Base-by-base conservation (phyloP, 2,888 invertebrate species). In the Drosophila tripunctata region DNA sequence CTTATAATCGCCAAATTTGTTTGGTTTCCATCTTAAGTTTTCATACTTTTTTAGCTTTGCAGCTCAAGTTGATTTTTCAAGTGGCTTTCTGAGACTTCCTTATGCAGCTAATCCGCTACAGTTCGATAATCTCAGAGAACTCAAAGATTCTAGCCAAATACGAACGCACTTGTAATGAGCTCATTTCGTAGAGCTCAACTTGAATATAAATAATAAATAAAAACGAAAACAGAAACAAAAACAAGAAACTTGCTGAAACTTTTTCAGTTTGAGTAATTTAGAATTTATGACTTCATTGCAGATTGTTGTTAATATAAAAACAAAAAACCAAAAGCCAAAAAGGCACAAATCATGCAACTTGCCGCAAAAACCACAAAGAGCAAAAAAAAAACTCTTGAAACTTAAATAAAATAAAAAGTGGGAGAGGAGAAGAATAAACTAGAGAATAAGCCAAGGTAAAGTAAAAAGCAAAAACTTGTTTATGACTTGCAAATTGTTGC, bases 391-490 rank as follows among this genome's bases (percentile, higher is more conserved):
- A 31, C 54, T 30, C 51, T 43, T 38, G 51, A 51, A 63, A 60
- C 27, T 52, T 51, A 61, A 62, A 66, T 41, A 44, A 71, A 67
- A 73, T 67, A 71, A 67, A 62, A 15, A 33, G 41, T 8, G n/a
- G 10, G 21, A 31, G n/a, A 21, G 21, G 19, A 48, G 45, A 58
- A 40, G 19, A 62, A 50, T 38, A 62, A 52, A 54, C 38, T 45
- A 38, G 35, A 57, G 56, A 71, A 52, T 35, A 52, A 57, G 58
- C 36, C 33, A 50, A 50, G 55, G 38, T 33, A 44, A 71, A 73
- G 62, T 63, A 84, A 82, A 81, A 69, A 79, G 81, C 72, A 85
- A 87, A 86, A 83, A 87, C 85, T 87, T 87, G 87, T 87, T 87
- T 83, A 83, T 81, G 87, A 87, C 84, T 88, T 87, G 88, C 86